Conservation (phyloP, 2,888 invertebrate genomes). For the Epinotia bilunana region DNA sequence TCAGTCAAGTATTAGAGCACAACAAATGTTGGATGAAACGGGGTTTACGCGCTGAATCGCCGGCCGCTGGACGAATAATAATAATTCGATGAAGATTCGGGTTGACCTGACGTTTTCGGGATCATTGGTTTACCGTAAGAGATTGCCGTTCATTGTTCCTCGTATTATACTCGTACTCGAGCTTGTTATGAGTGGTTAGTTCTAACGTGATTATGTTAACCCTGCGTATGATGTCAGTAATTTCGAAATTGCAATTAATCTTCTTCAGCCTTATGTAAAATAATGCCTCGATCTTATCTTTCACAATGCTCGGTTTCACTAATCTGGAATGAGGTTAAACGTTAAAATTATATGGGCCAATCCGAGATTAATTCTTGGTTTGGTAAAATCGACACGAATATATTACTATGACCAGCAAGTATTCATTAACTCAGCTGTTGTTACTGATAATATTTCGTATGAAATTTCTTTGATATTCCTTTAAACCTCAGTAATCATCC, state of each 20-base stretch:
- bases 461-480: too few relatives aligned
- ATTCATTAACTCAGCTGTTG: too few relatives aligned
- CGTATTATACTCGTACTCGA: not conserved
- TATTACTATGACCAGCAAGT: too few relatives aligned
- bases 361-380: too few relatives aligned
- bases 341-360: too few relatives aligned
- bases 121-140: constrained; percentile 2
- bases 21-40: constrained; percentile 34
- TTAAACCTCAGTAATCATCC: too few relatives aligned
- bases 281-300: too few relatives aligned
- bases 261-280: too few relatives aligned
- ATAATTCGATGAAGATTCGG: constrained; percentile 24
- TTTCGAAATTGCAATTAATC: not conserved
- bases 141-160: constrained; percentile 19
- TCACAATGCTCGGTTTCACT: too few relatives aligned
- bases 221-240: not conserved
- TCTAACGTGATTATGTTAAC: not conserved
- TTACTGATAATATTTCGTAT: too few relatives aligned
- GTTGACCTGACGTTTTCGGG: constrained; percentile 20
- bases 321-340: too few relatives aligned
- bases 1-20: constrained; percentile 30
- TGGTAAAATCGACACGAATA: too few relatives aligned
- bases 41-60: constrained; percentile 12
- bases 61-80: constrained; percentile 29
- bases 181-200: not conserved